Evolutionary conservation across 1,140 invertebrate genomes (phyloP).

Genomic region (Hydropsyche tenuis): DNA sequence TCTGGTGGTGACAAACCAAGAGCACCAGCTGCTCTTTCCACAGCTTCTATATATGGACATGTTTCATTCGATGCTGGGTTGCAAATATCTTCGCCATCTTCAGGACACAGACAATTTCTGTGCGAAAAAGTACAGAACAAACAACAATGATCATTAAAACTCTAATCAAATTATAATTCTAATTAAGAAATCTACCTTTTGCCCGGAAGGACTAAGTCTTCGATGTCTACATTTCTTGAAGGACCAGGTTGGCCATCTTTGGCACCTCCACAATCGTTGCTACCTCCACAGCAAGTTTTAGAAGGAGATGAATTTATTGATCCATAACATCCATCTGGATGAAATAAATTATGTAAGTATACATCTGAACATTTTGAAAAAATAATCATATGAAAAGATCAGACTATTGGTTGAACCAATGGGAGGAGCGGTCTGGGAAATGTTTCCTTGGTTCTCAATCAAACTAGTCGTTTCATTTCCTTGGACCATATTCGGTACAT

Average conservation of each 20-base stretch:
- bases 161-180: neutral
- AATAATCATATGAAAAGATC: neutral
- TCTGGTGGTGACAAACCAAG: slow-evolving; percentile 57
- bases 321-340: slow-evolving; percentile 55
- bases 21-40: slow-evolving; percentile 54
- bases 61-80: slow-evolving; percentile 37
- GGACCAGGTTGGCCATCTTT: slow-evolving; percentile 42
- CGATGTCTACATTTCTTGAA: slow-evolving; percentile 66
- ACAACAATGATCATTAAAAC: neutral
- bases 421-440: slow-evolving; percentile 39
- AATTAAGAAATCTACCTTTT: slow-evolving; percentile 51
- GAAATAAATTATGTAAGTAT: no score
- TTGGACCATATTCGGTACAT: slow-evolving; percentile 36
- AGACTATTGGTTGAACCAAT: slow-evolving; percentile 37
- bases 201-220: slow-evolving; percentile 67
- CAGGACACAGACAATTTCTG: slow-evolving; percentile 57
- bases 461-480: slow-evolving; percentile 56
- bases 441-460: slow-evolving; percentile 54
- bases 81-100: slow-evolving; percentile 52
- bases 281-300: slow-evolving; percentile 55
- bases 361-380: no score
- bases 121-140: neutral
- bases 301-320: slow-evolving; percentile 58
- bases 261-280: slow-evolving; percentile 55
- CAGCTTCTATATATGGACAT: slow-evolving; percentile 54